Conservation (phyloP, 2,888 invertebrate species). For the Prosapia bicincta region DNA sequence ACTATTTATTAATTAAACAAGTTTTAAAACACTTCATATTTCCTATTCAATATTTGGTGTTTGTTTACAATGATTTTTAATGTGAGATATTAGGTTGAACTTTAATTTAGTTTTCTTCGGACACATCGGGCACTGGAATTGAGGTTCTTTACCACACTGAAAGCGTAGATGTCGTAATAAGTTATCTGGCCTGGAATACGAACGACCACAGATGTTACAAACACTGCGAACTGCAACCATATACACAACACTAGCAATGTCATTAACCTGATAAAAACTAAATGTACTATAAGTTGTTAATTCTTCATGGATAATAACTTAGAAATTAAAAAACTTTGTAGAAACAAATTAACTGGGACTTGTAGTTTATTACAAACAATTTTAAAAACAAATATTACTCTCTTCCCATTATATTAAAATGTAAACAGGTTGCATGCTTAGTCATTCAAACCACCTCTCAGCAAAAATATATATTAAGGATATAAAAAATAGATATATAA, state of each 20-base stretch:
- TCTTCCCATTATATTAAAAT: too few relatives aligned
- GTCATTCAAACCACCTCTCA: too few relatives aligned
- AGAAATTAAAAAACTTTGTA: too few relatives aligned
- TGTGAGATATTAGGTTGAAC: conserved; percentile 28
- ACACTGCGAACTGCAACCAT: not conserved
- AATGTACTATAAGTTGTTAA: too few relatives aligned
- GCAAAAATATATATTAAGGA: too few relatives aligned
- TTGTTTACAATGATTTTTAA: conserved; percentile 5
- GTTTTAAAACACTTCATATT: not conserved
- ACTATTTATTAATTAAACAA: not conserved
- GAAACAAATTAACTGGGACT: too few relatives aligned
- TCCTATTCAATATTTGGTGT: not conserved
- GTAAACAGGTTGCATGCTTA: too few relatives aligned
- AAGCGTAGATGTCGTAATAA: conserved; percentile 33
- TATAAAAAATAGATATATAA: too few relatives aligned
- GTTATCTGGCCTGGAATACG: conserved; percentile 16
- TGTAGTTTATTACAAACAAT: too few relatives aligned
- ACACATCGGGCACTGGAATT: conserved; percentile 43
- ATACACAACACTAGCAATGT: not conserved
- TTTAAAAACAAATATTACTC: too few relatives aligned
- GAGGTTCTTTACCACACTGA: conserved; percentile 42
- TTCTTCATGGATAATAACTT: too few relatives aligned
- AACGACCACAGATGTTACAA: conserved; percentile 15
- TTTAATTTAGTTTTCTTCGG: conserved; percentile 36
- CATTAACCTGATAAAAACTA: not conserved